Conservation (phyloP, 2,888 invertebrate species). For the Mimas tiliae region DNA sequence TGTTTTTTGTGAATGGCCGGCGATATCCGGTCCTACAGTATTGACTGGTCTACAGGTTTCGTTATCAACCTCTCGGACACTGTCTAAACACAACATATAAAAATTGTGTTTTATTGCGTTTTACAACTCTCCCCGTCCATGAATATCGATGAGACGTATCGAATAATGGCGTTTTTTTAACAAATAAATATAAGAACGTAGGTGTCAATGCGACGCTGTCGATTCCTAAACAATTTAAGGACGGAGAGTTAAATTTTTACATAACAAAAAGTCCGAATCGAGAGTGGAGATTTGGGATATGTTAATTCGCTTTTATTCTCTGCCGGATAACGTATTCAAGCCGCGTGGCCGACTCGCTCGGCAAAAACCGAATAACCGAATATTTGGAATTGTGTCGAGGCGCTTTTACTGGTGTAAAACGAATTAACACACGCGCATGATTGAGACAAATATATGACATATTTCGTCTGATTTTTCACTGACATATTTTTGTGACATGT, state of each 20-base stretch:
- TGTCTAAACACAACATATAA: slow-evolving; percentile 83
- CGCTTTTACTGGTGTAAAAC: slow-evolving; percentile 69
- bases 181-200: slow-evolving; percentile 64
- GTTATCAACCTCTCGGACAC: slow-evolving; percentile 80
- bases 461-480: slow-evolving; percentile 13
- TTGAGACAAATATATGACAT: slow-evolving; percentile 31
- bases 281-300: slow-evolving; percentile 66
- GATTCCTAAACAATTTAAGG: slow-evolving; percentile 68
- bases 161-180: slow-evolving; percentile 64
- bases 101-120: slow-evolving; percentile 82
- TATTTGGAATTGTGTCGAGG: slow-evolving; percentile 70
- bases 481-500: slow-evolving; percentile 16
- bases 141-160: slow-evolving; percentile 75
- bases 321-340: slow-evolving; percentile 65
- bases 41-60: slow-evolving; percentile 75
- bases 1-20: slow-evolving; percentile 82
- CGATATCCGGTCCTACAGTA: slow-evolving; percentile 81
- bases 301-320: slow-evolving; percentile 71
- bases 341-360: slow-evolving; percentile 55
- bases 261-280: slow-evolving; percentile 67
- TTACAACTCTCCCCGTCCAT: slow-evolving; percentile 72
- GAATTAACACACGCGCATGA: slow-evolving; percentile 63
- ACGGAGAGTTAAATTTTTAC: slow-evolving; percentile 66
- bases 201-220: slow-evolving; percentile 73
- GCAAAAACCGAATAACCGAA: slow-evolving; percentile 72